Base-by-base conservation (phyloP, 2,113 vertebrate genomes). In the Marmota flaviventris region DNA sequence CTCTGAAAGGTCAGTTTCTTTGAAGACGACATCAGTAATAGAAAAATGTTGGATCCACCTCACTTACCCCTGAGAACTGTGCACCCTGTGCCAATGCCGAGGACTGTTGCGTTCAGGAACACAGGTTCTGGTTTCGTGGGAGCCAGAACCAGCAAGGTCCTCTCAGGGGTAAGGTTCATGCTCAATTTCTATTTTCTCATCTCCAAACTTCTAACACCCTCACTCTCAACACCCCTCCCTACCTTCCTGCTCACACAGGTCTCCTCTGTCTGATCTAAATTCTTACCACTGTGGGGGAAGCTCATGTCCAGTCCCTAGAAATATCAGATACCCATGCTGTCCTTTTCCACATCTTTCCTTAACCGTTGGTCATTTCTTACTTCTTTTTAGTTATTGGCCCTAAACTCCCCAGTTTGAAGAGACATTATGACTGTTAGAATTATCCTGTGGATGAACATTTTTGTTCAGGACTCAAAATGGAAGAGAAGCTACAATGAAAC, bases 81-180 rank as follows among this genome's bases (percentile, higher is more conserved):
- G 18, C 12, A 24, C 32, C 32, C 2, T 51, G 37, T 61, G 25
- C 1, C 8, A 39, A 39, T 1, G 4, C 37, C 2, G 16, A 39
- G 20, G 25, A 25, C 22, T 5, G 8, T 53, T 25, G 51, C 89
- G 17, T 34, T 69, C 84, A 37, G 22, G 10, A 24, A 75, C 78
- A 13, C 0, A 2, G 67, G 9, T 20, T 2, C 72, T 69, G 65
- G 29, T 42, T 42, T 29, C 13, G 29, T 27, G 39, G 29, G 45
- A 73, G 48, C 37, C 24, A 24, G 86, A 93, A 34, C 72, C 65
- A 53, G 65, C 18, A 7, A 18, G 56, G 24, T 67, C 61, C 20
- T 9, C n/a, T 67, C 2, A 12, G 2, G 14, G 53, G 0, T 42
- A 27, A 32, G 32, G 16, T 0, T 9, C 13, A 7, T 13, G 1